phyloP scores from a whole-genome alignment of 2,888 invertebrate species.

The Eupithecia insigniata region DNA sequence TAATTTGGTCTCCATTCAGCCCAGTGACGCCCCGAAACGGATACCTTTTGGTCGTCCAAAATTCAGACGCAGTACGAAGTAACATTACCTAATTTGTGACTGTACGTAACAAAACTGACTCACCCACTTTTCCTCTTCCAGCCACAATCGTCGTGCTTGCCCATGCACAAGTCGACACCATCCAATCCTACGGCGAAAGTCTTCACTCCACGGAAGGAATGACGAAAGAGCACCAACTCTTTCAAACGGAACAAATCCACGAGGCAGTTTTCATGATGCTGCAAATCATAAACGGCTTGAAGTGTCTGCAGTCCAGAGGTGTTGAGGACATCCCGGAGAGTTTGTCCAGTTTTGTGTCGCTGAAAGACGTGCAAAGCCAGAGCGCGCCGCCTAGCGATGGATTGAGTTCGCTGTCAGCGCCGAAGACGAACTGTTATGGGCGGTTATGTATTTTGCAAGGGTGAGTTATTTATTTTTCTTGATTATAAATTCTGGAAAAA shows the following conservation, averaged over 20 bases:
- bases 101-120: not conserved
- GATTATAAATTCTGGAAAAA: not conserved
- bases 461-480: conserved; percentile 70
- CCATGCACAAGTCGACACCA: conserved; percentile 89
- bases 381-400: conserved; percentile 71
- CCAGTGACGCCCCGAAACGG: not conserved
- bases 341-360: conserved; percentile 88
- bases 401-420: conserved; percentile 75
- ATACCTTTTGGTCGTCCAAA: not conserved
- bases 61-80: not conserved
- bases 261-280: conserved; percentile 91
- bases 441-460: conserved; percentile 90
- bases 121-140: conserved; percentile 64
- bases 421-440: conserved; percentile 82
- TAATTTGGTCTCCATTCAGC: not conserved
- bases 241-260: conserved; percentile 81
- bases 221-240: conserved; percentile 72
- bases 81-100: too few relatives aligned
- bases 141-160: conserved; percentile 91
- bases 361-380: conserved; percentile 83
- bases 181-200: conserved; percentile 87
- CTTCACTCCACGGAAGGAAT: conserved; percentile 83
- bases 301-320: conserved; percentile 92
- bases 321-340: conserved; percentile 90
- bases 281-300: conserved; percentile 91